Evolutionary conservation across 2,113 vertebrate genomes (phyloP).

Genomic region (Mellivora capensis): DNA sequence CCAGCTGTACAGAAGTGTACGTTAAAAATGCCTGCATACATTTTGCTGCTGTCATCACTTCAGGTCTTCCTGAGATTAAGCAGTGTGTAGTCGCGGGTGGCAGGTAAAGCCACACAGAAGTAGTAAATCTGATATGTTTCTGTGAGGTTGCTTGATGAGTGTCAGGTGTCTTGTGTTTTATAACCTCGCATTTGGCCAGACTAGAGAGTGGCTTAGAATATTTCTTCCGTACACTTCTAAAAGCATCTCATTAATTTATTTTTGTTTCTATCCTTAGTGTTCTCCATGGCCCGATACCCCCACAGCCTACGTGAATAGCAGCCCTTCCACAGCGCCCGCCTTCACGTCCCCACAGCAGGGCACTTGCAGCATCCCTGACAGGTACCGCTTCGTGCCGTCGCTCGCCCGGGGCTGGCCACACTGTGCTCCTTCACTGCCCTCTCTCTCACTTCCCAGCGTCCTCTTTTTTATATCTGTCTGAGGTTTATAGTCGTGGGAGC

Average conservation of each 20-base stretch:
- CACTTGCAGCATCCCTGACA: constrained; percentile 92
- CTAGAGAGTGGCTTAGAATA: constrained; percentile 22
- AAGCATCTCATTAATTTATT: not conserved
- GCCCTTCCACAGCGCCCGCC: constrained; percentile 87
- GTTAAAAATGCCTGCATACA: not conserved
- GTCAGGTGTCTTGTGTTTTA: not conserved
- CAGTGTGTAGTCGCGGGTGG: not conserved
- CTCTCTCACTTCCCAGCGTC: not conserved
- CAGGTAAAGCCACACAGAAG: not conserved
- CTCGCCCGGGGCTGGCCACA: not conserved
- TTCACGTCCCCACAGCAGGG: constrained; percentile 88
- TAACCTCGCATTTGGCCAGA: constrained; percentile 4
- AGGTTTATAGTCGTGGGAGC: not conserved
- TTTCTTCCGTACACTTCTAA: not conserved
- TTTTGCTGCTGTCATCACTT: constrained; percentile 40
- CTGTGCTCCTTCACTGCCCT: not conserved
- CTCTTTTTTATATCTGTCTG: not conserved
- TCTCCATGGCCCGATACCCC: constrained; percentile 92
- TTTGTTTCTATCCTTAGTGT: constrained; percentile 84
- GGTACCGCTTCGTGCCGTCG: constrained; percentile 75
- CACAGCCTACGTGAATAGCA: constrained; percentile 89
- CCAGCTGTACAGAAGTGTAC: not conserved
- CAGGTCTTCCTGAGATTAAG: constrained; percentile 11
- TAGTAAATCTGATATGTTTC: not conserved
- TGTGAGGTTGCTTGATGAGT: constrained; percentile 21